Evolutionary conservation across 2,888 invertebrate genomes (phyloP), one percentile per base, ranked within the genome.

Genomic region (Drosophila yooni): DNA sequence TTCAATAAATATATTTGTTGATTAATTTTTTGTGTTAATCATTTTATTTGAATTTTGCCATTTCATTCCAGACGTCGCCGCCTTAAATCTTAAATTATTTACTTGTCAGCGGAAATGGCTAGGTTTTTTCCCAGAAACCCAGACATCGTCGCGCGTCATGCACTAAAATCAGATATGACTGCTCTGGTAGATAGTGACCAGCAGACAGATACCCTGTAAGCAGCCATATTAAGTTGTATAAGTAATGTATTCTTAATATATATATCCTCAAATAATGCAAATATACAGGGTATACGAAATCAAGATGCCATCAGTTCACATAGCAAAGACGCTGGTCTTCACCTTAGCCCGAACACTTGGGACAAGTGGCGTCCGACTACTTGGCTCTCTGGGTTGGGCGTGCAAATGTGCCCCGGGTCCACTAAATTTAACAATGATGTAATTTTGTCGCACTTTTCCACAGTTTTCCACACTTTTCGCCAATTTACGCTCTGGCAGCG

Each of bases 341-440:
- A 70, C 57, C 78, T 67, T 53, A 57, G 61, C 46, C 65, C 5
- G 38, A 57, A 11, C 25, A 52, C 51, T 58, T 62, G 33, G 46
- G 46, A 52, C 66, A 70, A 74, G 65, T 65, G 68, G 64, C 73
- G 46, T 27, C 51, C 29, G 51, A 7, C 52, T 54, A n/a, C 31
- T 43, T 33, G 53, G 54, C n/a, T 50, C 60, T 50, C 70, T 60
- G 64, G 73, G 77, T 82, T 64, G 59, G 77, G 79, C 66, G 65
- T 60, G 64, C 60, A 76, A 79, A 50, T 74, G 59, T 74, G 70
- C 46, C 66, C 38, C 66, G 62, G 78, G 79, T 80, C 81, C 70
- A 83, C 91, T 91, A 92, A 91, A 89, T 91, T 91, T 92, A 92
- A 92, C 84, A 91, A 91, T 92, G 91, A 92, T 92, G 91, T 91